Evolutionary conservation across 2,888 invertebrate species (phyloP), one percentile per base, ranked within the genome.

Genomic region (Melolontha melolontha): DNA sequence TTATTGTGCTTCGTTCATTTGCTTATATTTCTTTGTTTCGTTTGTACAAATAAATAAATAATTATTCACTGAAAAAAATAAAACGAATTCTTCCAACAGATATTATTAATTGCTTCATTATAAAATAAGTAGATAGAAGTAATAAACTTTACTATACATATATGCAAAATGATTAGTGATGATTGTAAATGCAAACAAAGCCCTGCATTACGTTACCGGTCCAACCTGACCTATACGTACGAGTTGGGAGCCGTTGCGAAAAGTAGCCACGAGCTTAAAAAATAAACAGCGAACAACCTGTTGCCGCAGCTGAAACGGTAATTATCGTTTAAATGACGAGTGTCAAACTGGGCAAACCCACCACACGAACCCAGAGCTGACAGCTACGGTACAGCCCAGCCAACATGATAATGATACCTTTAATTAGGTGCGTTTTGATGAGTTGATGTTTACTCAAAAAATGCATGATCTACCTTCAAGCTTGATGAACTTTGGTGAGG

Each of bases 321-420:
- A 80, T 80, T 80, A 79, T 77, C 72, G 73, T 75, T 75, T 72
- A 76, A 75, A 79, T 79, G 79, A 79, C 78, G 79, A 77, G 79
- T 76, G 79, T 79, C 79, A 79, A 77, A 74, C 68, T 66, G 72
- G 73, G 75, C 72, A 72, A 64, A 74, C 77, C 75, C 74, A 76
- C 74, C 73, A 72, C 59, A 62, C 73, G 70, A 72, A 75, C 73
- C 74, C 72, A 75, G 75, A 75, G 76, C 76, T 78, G 79, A 79
- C 79, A 78, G 79, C 75, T 75, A 72, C 69, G 73, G 69, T 71
- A 69, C 68, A 67, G 55, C 66, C 71, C 71, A 71, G 72, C 74
- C 79, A 81, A 83, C 81, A 82, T 76, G 82, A 82, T 83, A 83
- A 82, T 82, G 82, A 82, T 82, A 82, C 79, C 77, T 76, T 79